These are phyloP conservation scores for Lipotes vexillifer DNA, from an alignment of 2,113 vertebrate genomes.

Conservation along the genomic window DNA sequence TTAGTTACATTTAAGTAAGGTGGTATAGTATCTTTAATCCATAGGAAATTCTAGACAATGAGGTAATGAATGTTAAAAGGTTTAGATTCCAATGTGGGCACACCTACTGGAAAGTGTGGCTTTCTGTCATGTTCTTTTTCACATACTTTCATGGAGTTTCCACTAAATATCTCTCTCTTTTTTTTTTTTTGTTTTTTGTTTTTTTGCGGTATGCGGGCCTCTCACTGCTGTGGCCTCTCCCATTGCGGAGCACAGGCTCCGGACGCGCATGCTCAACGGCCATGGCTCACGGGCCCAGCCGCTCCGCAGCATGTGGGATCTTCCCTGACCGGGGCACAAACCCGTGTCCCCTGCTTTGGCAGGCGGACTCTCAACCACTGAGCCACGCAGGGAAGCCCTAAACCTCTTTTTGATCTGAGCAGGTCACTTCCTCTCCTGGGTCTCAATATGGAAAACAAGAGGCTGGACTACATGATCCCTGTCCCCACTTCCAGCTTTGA, in stretches of 20 bases:
- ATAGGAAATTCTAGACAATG: conserved; percentile 22
- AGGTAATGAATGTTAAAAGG: background rate
- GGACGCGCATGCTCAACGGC: too few species aligned
- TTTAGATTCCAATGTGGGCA: background rate
- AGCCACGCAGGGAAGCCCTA: too few species aligned
- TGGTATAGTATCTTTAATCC: background rate
- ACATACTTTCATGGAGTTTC: background rate
- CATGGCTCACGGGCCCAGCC: too few species aligned
- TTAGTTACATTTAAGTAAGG: conserved; percentile 33
- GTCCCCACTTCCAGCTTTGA: background rate
- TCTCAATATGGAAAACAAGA: conserved; percentile 15
- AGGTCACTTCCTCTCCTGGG: background rate
- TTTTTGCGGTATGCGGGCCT: too few species aligned
- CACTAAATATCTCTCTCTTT: background rate
- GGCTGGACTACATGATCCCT: background rate
- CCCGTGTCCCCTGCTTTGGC: too few species aligned
- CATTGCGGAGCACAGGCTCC: too few species aligned
- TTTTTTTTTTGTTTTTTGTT: too few species aligned
- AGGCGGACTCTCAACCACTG: too few species aligned
- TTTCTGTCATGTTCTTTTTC: conserved; percentile 3
- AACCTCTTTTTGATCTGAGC: conserved; percentile 7
- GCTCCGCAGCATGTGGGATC: too few species aligned
- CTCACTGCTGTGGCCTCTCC: too few species aligned
- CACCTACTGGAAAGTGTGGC: background rate
- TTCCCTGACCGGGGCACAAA: too few species aligned